Percentiles rank a stretch among this genome's conserved stretches.
phyloP scores from a whole-genome alignment of 2,888 invertebrate genomes.

The Scaptomyza flava region DNA sequence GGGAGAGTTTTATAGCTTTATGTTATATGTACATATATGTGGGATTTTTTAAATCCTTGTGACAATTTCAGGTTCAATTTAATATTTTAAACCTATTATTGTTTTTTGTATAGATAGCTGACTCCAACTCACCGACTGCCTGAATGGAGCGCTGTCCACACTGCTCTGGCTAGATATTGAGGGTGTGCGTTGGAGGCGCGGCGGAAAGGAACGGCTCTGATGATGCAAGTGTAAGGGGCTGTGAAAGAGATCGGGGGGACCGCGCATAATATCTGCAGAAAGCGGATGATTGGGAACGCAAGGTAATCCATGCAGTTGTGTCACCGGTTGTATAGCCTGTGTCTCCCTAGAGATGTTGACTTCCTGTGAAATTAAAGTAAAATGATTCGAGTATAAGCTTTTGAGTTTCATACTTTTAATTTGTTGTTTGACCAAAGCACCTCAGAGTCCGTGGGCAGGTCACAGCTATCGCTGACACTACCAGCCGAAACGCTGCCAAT shows the following conservation, averaged over 20 bases:
- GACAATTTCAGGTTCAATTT: too few relatives aligned
- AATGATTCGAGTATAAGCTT: background rate
- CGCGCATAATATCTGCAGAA: conserved; percentile 83
- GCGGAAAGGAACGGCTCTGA: conserved; percentile 89
- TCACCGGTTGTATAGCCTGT: conserved; percentile 87
- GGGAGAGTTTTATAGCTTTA: too few relatives aligned
- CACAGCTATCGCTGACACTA: conserved; percentile 83
- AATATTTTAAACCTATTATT: too few relatives aligned
- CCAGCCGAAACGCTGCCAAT: conserved; percentile 82
- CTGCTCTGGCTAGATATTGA: conserved; percentile 94
- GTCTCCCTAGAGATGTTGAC: conserved; percentile 88
- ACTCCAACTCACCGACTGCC: conserved; percentile 84
- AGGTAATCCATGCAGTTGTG: conserved; percentile 76
- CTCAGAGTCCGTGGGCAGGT: conserved; percentile 84
- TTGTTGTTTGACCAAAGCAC: conserved; percentile 51
- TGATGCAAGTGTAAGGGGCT: conserved; percentile 87
- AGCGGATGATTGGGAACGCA: conserved; percentile 71
- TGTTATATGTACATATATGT: too few relatives aligned
- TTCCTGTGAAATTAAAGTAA: conserved; percentile 85
- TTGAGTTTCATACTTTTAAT: background rate
- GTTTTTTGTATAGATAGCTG: too few relatives aligned
- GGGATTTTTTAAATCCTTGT: too few relatives aligned
- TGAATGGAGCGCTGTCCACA: conserved; percentile 90
- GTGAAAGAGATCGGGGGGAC: conserved; percentile 86
- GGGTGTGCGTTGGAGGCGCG: conserved; percentile 90